Evolutionary conservation across 2,113 vertebrate species (phyloP).

Genomic region (Micronisus gabar): DNA sequence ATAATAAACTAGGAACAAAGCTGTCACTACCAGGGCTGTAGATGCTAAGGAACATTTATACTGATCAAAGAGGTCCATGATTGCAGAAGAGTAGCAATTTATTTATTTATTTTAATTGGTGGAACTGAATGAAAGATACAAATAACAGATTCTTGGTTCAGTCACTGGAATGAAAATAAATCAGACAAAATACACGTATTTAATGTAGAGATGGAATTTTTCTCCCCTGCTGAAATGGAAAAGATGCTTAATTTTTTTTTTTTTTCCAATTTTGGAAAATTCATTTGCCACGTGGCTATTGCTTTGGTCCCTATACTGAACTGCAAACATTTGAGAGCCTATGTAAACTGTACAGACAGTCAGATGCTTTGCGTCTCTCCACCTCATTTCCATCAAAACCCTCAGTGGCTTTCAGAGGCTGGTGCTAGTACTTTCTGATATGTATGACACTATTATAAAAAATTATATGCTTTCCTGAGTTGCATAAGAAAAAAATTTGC

Average conservation of each 20-base stretch:
- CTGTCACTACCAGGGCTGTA: background rate
- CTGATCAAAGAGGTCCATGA: background rate
- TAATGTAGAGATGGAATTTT: background rate
- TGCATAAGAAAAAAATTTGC: slow-evolving; percentile 16
- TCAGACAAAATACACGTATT: background rate
- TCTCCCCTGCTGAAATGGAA: accelerated
- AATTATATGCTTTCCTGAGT: background rate
- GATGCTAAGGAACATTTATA: background rate
- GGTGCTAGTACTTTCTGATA: background rate
- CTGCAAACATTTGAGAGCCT: background rate
- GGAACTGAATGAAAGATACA: background rate
- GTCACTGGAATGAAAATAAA: background rate
- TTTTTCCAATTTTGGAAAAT: background rate
- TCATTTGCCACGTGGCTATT: background rate
- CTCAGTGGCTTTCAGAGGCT: background rate
- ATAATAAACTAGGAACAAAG: background rate
- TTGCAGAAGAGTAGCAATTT: background rate
- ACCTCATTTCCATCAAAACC: background rate
- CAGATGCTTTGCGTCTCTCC: background rate
- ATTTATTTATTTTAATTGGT: background rate
- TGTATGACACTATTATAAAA: background rate
- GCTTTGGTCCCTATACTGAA: background rate
- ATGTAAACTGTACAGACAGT: background rate
- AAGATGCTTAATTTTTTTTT: background rate
- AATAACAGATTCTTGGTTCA: background rate